Evolutionary conservation across 1,140 invertebrate genomes (phyloP).

Genomic region (Ooceraea biroi): DNA sequence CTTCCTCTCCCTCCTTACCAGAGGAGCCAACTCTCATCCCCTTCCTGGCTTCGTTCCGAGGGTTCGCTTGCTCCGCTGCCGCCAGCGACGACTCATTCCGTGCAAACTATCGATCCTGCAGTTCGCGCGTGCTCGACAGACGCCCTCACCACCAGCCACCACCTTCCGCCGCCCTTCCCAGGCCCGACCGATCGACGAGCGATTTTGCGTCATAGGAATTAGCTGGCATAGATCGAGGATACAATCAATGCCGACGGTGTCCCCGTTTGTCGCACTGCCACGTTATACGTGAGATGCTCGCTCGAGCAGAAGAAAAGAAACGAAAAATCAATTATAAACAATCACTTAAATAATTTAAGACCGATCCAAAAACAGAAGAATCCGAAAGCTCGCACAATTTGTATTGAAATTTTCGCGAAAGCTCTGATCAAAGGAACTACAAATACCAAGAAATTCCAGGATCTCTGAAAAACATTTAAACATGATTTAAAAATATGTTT

Average conservation of each 20-base stretch:
- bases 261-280: constrained; percentile 41
- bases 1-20: not conserved
- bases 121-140: constrained; percentile 79
- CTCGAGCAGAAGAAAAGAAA: not conserved
- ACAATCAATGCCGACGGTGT: constrained; percentile 57
- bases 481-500: not conserved
- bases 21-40: constrained; percentile 32
- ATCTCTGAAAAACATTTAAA: no score
- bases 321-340: constrained; percentile 34
- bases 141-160: constrained; percentile 65
- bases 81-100: constrained; percentile 49
- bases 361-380: not conserved
- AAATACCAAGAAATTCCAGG: not conserved
- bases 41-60: constrained; percentile 29
- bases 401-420: not conserved
- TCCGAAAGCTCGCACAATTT: not conserved
- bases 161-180: constrained; percentile 55
- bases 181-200: constrained; percentile 65
- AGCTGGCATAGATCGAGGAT: constrained; percentile 65
- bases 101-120: constrained; percentile 78
- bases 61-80: not conserved
- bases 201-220: constrained; percentile 70
- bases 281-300: not conserved
- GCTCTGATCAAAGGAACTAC: not conserved
- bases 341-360: constrained; percentile 15